Base-by-base conservation (phyloP, 1,140 invertebrate species). In the Stratiolaelaps scimitus region DNA sequence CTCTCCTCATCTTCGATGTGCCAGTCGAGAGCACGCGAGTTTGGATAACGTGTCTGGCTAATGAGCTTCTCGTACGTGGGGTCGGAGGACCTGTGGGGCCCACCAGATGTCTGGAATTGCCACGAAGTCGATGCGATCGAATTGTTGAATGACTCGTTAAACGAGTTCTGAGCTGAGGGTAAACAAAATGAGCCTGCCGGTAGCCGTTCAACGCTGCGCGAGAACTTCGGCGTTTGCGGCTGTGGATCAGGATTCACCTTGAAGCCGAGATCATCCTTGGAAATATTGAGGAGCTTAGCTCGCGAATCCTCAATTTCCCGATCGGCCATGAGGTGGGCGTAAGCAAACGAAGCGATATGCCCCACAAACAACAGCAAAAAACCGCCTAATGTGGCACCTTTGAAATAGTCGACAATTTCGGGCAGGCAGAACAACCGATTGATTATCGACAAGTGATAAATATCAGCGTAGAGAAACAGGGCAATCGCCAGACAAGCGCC, bases 11-110 rank as follows among this genome's bases (percentile, higher is more conserved):
- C 53, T 6, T 60, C 53, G 53, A 60, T 60, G 23, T 60, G 53
- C 53, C 53, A 60, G 26, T 60, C 53, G 53, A 60, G 53, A n/a
- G 53, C 53, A 17, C 53, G 13, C 15, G 53, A 15, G 53, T 60
- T 60, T 23, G 53, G 53, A 26, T 60, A 60, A n/a, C 53, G 53
- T 17, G 26, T 60, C 53, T 29, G 26, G 26, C 4, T 60, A 2
- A 20, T 17, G 2, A 60, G 53, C 26, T 60, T 60, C 23, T 60
- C 53, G 53, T 19, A 60, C 53, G 53, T 29, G 20, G 53, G 53
- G 34, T 34, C 34, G 2, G 26, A 29, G 15, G 23, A 26, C 1
- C 26, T 2, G 23, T 23, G 17, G 2, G 53, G 26, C 15, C 53
- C 23, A 10, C 34, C 34, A 26, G 53, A 60, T 10, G 34, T 4